Evolutionary conservation across 2,113 vertebrate genomes (phyloP), one percentile per base, ranked within the genome.

Genomic region (Eclectus roratus): DNA sequence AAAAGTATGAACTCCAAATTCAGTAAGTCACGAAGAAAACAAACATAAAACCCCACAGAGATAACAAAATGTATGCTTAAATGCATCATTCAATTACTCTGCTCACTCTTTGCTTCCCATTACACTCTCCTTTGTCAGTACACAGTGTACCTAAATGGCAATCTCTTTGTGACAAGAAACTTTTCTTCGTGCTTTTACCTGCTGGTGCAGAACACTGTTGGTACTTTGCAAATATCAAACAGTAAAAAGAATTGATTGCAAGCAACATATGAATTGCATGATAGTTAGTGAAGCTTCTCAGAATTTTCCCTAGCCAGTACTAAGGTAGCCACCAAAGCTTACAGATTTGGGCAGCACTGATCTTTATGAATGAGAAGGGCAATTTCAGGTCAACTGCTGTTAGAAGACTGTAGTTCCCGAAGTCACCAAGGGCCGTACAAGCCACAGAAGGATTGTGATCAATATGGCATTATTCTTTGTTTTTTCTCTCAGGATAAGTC

Each of bases 61-160:
- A 95, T 96, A 97, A 96, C 85, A 91, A 95, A 97, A 96, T 93
- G 53, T 86, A 91, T 91, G 77, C 83, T 96, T 96, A 97, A 96
- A 97, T 87, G 92, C 94, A 93, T 92, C 92, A 73, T 95, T 96
- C 93, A 94, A 84, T 94, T 94, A 94, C 39, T 76, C 55, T 63
- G 44, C 52, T 86, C 65, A 61, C 77, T 95, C 93, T 94, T 93
- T 87, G 49, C 93, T 89, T 95, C 93, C 72, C 93, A 72, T 96
- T 97, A 79, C 35, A 0, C 56, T 89, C 77, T 91, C 39, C 65
- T 95, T 95, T 97, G 94, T 95, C 91, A 82, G 84, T 76, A 81
- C 73, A 65, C 28, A 49, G 65, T 72, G 73, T 92, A 92, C 92
- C 91, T 95, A 92, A 94, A 94, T 68, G 80, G 91, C 92, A 94